Conservation (phyloP, 2,888 invertebrate species). For the Chironomus riparius region DNA sequence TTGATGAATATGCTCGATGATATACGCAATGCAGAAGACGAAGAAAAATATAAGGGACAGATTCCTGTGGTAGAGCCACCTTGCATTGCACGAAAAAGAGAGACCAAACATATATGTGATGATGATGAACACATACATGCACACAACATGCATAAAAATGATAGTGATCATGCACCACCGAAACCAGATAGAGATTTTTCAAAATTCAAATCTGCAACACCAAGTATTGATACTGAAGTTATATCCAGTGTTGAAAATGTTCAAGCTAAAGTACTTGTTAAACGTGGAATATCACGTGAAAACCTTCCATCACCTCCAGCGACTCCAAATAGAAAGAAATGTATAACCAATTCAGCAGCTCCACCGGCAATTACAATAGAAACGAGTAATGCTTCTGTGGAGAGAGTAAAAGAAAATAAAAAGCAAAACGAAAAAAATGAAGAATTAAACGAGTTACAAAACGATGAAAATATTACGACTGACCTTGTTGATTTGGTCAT, state of each 20-base stretch:
- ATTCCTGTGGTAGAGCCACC: conserved; percentile 30
- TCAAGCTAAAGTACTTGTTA: background rate
- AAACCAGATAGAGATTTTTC: conserved; percentile 32
- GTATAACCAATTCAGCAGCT: background rate
- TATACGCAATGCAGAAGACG: conserved; percentile 13
- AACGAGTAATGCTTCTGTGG: background rate
- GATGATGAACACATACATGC: conserved; percentile 28
- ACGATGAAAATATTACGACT: background rate
- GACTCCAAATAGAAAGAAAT: background rate
- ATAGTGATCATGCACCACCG: conserved; percentile 29
- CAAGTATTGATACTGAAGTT: background rate
- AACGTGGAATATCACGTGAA: background rate
- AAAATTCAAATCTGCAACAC: conserved; percentile 27
- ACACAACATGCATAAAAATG: background rate
- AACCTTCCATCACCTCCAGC: conserved; percentile 12
- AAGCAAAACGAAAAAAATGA: too few relatives aligned
- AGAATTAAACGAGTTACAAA: background rate
- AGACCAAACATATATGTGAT: conserved; percentile 28
- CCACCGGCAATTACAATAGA: conserved; percentile 10
- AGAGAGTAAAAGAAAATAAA: background rate
- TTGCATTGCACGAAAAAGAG: conserved; percentile 29
- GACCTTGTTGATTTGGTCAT: background rate
- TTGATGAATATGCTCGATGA: conserved; percentile 4
- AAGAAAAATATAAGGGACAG: conserved; percentile 10
- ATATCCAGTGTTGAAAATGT: background rate